Base-by-base conservation (phyloP, 2,888 invertebrate genomes). In the Elysia crispata region DNA sequence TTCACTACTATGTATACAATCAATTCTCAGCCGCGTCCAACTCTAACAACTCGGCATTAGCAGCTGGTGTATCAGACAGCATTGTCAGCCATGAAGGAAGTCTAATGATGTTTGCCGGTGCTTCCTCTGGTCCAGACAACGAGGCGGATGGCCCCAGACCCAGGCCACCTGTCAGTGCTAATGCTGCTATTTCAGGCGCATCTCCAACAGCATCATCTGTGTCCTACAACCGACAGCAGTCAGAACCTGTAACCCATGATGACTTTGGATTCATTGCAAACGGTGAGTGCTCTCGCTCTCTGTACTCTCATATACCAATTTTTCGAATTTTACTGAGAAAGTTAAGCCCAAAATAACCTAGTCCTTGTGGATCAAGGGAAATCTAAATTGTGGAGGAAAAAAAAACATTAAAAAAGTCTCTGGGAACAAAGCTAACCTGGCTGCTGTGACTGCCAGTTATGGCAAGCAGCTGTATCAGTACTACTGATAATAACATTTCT, bases 211-310 rank as follows among this genome's bases (percentile, higher is more conserved):
- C 64, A n/a, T 15, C 50, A 11, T 11, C 77, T 57, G 31, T 49
- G 23, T 50, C 31, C 1, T 75, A 70, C 76, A 57, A 28, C n/a
- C 80, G 87, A 18, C 88, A 88, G 81, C 83, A 81, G 75, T 87
- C 88, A 1, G 87, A 88, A 75, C 85, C 88, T 11, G 80, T 82
- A 11, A 81, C 85, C 6, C 76, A 80, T 15, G 82, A 84, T 25
- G 86, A 83, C 20, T 64, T 23, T 62, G 60, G 50, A 41, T 41
- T 66, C 23, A 60, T 76, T 15, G 60, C 73, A 28, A 77, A 77
- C 62, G 77, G 77, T 81, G 70, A 18, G 41, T 41, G n/a, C 54
- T 28, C 5, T 50, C 72, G 3, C 41, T 41, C 41, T 41, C 41
- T 41, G n/a, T n/a, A n/a, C n/a, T n/a, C n/a, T n/a, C n/a, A n/a